Conservation (phyloP, 2,797 vertebrate genomes). For the Chrysocyon brachyurus region DNA sequence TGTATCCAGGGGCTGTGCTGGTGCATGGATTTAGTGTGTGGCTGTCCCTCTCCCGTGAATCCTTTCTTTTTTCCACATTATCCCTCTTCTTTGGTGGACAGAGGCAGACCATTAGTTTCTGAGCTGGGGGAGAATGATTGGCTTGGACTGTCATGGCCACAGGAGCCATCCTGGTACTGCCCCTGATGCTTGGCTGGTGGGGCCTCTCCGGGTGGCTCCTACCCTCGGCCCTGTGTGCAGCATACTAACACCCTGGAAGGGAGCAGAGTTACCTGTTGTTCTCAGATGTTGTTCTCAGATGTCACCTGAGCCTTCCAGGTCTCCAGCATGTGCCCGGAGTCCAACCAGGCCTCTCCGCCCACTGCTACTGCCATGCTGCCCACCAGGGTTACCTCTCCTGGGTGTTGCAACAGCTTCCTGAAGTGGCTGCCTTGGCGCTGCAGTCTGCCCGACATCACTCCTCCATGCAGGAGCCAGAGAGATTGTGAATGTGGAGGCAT, state of each 20-base stretch:
- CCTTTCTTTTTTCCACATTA: background rate
- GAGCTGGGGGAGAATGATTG: background rate
- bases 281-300: background rate
- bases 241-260: background rate
- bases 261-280: background rate
- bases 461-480: background rate
- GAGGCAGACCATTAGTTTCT: background rate
- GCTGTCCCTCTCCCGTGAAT: fast-evolving
- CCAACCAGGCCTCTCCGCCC: fast-evolving
- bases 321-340: background rate
- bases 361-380: fast-evolving
- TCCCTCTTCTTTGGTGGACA: background rate
- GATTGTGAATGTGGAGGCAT: background rate
- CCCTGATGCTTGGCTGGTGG: background rate
- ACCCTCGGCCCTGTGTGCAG: background rate
- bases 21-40: background rate
- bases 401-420: background rate
- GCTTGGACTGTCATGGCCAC: background rate
- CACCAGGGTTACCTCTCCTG: fast-evolving
- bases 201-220: background rate
- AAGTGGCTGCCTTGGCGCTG: fast-evolving
- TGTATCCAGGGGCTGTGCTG: background rate
- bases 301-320: background rate
- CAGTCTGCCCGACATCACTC: fast-evolving
- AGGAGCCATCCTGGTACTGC: background rate